Evolutionary conservation across 2,888 invertebrate genomes (phyloP).

Genomic region (Apoda limacodes): DNA sequence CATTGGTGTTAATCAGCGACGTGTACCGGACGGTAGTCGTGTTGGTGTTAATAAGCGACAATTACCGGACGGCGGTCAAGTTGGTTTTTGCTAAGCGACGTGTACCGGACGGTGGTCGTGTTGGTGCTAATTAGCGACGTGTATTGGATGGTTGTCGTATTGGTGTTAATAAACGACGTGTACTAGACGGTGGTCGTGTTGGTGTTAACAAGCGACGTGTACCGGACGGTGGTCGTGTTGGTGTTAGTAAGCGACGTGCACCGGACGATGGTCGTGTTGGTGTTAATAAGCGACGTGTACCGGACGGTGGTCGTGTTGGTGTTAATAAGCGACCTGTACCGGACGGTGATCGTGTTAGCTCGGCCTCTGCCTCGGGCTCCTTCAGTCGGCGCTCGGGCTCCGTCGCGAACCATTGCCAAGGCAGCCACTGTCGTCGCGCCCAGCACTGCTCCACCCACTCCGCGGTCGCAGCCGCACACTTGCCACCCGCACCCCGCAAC

Average conservation of each 20-base stretch:
- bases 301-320: no score
- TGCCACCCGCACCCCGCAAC: constrained; percentile 62
- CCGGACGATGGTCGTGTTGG: no score
- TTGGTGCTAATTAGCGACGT: no score
- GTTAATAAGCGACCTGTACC: not conserved
- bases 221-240: no score
- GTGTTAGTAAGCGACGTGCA: no score
- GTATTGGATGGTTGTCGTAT: no score
- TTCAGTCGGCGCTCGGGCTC: constrained; percentile 56
- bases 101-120: constrained; percentile 56
- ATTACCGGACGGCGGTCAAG: not conserved
- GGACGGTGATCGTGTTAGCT: not conserved
- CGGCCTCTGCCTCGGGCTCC: constrained; percentile 19
- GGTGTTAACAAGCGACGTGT: no score
- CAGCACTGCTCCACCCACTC: constrained; percentile 82
- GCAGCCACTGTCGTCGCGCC: constrained; percentile 68
- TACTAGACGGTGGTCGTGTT: no score
- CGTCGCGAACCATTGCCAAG: constrained; percentile 74
- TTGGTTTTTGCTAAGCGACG: constrained; percentile 14
- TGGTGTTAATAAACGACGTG: no score
- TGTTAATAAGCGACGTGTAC: no score
- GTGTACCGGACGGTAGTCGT: no score
- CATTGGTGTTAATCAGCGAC: no score
- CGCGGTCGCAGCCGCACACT: constrained; percentile 72
- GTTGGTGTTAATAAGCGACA: not conserved